phyloP scores from a whole-genome alignment of 1,140 invertebrate species.

The Caenorhabditis elegans region WBcel235 BX284604.4:4536001-4536500 shows the following conservation, averaged over 20 bases:
- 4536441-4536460: background rate
- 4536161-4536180: conserved; percentile 1
- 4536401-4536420: background rate
- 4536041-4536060: background rate
- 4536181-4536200: conserved; percentile 10
- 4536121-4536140: background rate
- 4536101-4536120: background rate
- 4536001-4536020: background rate
- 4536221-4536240: background rate
- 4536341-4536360: background rate
- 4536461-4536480: background rate
- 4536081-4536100: conserved; percentile 31
- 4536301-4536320: background rate
- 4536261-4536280: conserved; percentile 1
- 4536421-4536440: conserved; percentile 18
- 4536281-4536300: background rate
- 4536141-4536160: no score
- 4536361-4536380: background rate
- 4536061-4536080: conserved; percentile 9
- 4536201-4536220: background rate
- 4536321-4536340: background rate
- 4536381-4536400: background rate
- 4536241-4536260: background rate
- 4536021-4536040: background rate
- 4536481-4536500: no score